Evolutionary conservation across 2,888 invertebrate species (phyloP).

Genomic region (Lasioglossum pauxillum): DNA sequence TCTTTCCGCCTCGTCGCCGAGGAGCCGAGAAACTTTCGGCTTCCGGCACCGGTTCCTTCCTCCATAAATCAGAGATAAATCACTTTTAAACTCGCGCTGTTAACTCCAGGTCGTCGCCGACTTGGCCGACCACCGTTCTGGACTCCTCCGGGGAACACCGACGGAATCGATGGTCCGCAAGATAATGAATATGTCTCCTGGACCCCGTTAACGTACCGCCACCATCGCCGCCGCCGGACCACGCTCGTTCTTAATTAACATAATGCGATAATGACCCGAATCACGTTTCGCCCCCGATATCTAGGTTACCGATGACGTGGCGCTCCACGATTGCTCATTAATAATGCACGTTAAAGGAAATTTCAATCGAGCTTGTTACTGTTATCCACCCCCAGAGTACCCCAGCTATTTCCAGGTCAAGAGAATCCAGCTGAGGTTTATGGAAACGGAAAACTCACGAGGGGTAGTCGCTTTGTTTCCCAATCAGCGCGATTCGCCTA

Average conservation of each 20-base stretch:
- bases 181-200: conserved; percentile 78
- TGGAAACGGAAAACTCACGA: neutral
- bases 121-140: conserved; percentile 58
- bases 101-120: conserved; percentile 79
- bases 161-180: conserved; percentile 78
- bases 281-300: conserved; percentile 10
- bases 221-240: neutral
- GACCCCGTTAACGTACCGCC: conserved; percentile 49
- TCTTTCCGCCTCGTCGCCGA: conserved; percentile 78
- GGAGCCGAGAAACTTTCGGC: conserved; percentile 78
- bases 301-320: conserved; percentile 41
- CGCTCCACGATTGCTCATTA: conserved; percentile 38
- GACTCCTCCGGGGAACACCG: conserved; percentile 53
- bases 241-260: conserved; percentile 62
- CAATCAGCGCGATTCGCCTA: neutral
- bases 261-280: conserved; percentile 51
- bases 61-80: conserved; percentile 83
- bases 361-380: conserved; percentile 47
- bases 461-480: neutral
- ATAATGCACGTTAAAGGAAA: conserved; percentile 46
- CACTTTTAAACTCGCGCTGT: conserved; percentile 83
- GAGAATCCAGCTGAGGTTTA: neutral
- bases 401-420: neutral
- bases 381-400: neutral
- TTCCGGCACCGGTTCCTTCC: conserved; percentile 63